phyloP scores from a whole-genome alignment of 2,113 vertebrate species.

The Suncus etruscus region DNA sequence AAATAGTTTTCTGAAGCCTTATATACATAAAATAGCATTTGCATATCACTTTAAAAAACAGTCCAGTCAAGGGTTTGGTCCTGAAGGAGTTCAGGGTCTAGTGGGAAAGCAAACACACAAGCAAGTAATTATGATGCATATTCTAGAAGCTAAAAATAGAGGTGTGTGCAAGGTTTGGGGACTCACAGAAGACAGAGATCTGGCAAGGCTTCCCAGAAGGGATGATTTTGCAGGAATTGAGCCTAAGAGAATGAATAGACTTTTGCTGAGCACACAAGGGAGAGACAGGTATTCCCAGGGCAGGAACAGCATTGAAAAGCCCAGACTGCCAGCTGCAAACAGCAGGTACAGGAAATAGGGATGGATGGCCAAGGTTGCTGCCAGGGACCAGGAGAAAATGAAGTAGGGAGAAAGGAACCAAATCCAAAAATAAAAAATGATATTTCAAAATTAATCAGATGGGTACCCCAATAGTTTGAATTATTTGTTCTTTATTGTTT shows the following conservation, averaged over 20 bases:
- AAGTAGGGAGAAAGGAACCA: not conserved
- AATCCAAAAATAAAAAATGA: conserved; percentile 30
- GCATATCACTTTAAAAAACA: conserved; percentile 49
- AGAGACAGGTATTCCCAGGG: not conserved
- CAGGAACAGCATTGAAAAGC: not conserved
- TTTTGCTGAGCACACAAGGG: not conserved
- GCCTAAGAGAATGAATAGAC: not conserved
- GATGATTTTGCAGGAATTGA: not conserved
- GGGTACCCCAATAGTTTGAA: no score
- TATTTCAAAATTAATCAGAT: not conserved
- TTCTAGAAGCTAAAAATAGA: conserved; percentile 51
- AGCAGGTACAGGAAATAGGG: not conserved
- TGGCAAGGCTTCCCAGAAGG: conserved; percentile 40
- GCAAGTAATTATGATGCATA: conserved; percentile 31
- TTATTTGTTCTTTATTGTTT: no score
- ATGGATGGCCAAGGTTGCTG: not conserved
- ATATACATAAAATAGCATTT: conserved; percentile 47
- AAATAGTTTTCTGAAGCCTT: conserved; percentile 14
- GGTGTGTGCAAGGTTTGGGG: not conserved
- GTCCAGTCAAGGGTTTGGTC: not conserved
- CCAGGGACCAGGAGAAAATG: not conserved
- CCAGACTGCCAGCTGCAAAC: not conserved
- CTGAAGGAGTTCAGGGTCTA: conserved; percentile 21
- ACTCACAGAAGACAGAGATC: not conserved
- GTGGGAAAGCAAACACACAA: conserved; percentile 7